A percentile compares a stretch with the other conserved stretches of the same genome.
Evolutionary conservation across 2,888 invertebrate species (phyloP).

Genomic region (Scelioninae gen. 1): DNA sequence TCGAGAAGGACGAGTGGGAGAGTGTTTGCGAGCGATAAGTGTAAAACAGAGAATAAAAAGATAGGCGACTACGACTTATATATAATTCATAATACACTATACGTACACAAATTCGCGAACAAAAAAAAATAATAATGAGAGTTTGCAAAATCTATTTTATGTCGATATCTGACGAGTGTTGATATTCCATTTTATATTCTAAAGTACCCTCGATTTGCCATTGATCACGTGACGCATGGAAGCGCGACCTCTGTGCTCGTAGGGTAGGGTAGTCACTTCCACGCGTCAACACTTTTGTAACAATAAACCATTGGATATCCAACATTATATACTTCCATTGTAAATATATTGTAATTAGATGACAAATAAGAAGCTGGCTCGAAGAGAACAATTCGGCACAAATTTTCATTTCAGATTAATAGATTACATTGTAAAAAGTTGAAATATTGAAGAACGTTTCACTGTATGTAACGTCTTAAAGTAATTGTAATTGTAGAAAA

Average conservation of each 20-base stretch:
- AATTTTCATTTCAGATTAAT: not conserved
- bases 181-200: constrained; percentile 78
- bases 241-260: not conserved
- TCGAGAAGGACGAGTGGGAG: constrained; percentile 29
- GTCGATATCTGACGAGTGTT: constrained; percentile 72
- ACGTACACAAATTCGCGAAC: constrained; percentile 55
- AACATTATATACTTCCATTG: constrained; percentile 58
- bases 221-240: constrained; percentile 27
- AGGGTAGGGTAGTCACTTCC: constrained; percentile 28
- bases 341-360: constrained; percentile 66
- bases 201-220: constrained; percentile 69
- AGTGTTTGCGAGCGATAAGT: constrained; percentile 30
- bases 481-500: no score
- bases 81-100: constrained; percentile 55
- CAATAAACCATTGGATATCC: constrained; percentile 51
- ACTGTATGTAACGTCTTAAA: no score
- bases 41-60: constrained; percentile 8
- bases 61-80: constrained; percentile 64
- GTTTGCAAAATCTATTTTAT: constrained; percentile 72
- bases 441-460: no score
- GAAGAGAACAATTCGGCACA: not conserved
- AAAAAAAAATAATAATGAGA: constrained; percentile 16
- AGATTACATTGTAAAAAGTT: no score
- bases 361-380: constrained; percentile 34
- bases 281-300: constrained; percentile 52